phyloP scores from a whole-genome alignment of 2,888 invertebrate genomes.

The Habrosyne pyritoides region DNA sequence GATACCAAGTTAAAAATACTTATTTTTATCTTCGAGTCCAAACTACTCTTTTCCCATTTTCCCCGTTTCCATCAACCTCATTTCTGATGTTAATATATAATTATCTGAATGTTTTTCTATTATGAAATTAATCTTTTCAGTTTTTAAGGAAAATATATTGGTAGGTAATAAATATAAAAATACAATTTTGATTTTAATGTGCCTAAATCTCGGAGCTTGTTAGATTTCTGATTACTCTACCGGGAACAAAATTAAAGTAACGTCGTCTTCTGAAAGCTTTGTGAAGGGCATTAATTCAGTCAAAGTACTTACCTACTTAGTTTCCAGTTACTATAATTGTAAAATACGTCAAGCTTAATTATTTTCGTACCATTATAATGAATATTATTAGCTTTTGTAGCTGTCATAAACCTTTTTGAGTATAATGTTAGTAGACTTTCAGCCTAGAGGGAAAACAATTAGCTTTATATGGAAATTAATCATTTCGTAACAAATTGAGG shows the following conservation, averaged over 20 bases:
- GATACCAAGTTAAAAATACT: no score
- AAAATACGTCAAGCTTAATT: neutral
- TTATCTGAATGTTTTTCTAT: no score
- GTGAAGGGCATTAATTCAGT: slow-evolving; percentile 37
- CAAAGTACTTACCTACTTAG: slow-evolving; percentile 40
- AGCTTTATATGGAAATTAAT: neutral
- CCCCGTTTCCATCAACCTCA: no score
- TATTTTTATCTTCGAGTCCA: no score
- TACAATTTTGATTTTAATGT: neutral
- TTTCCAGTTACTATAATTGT: slow-evolving; percentile 14
- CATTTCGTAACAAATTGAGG: no score
- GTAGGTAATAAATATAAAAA: neutral
- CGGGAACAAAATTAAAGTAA: slow-evolving; percentile 44
- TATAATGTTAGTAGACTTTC: neutral
- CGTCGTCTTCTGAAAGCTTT: slow-evolving; percentile 40
- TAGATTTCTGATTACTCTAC: slow-evolving; percentile 27
- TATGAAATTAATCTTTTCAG: no score
- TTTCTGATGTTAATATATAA: no score
- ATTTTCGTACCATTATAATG: neutral
- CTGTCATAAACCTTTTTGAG: neutral
- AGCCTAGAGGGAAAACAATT: neutral
- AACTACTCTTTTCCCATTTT: no score
- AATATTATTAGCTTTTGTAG: neutral
- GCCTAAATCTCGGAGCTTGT: neutral
- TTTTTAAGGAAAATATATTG: no score